These are phyloP conservation scores for Eumacrocentrus americanus DNA, from an alignment of 2,888 invertebrate genomes.

Conservation along the genomic window DNA sequence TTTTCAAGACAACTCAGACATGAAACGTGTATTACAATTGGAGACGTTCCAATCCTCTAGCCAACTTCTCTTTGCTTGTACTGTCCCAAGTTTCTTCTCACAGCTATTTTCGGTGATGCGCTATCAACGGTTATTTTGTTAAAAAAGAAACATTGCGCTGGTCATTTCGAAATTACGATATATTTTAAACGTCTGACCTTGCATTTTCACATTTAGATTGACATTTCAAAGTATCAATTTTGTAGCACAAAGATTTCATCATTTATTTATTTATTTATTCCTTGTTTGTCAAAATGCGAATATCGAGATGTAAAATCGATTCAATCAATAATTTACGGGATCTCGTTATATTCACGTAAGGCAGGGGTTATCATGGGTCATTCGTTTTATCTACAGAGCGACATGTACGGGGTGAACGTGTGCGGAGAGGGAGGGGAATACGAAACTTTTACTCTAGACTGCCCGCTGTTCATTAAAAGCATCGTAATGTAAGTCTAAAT, in stretches of 20 bases:
- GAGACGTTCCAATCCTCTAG: slow-evolving; percentile 37
- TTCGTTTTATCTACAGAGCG: slow-evolving; percentile 66
- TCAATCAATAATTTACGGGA: neutral
- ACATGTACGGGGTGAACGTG: slow-evolving; percentile 92
- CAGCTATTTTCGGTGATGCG: slow-evolving; percentile 46
- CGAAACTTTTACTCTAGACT: slow-evolving; percentile 96
- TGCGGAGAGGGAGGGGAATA: slow-evolving; percentile 99
- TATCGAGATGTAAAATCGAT: neutral
- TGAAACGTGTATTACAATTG: slow-evolving; percentile 36
- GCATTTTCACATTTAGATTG: neutral
- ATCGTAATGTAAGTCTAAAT: slow-evolving; percentile 81
- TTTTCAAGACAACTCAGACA: slow-evolving; percentile 29
- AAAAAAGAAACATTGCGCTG: slow-evolving; percentile 8
- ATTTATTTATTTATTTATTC: too few relatives aligned
- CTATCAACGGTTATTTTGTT: slow-evolving; percentile 38
- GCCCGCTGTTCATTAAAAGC: slow-evolving; percentile 90
- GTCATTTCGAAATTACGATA: slow-evolving; percentile 10
- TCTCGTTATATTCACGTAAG: neutral
- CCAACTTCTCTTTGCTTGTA: slow-evolving; percentile 27
- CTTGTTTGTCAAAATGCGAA: neutral
- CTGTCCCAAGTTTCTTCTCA: too few relatives aligned
- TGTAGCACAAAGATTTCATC: neutral
- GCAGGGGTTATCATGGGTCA: slow-evolving; percentile 30
- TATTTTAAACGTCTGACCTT: slow-evolving; percentile 1
- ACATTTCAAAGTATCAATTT: slow-evolving; percentile 15